A percentile compares a stretch with the other conserved stretches of the same genome.
Evolutionary conservation across 2,113 vertebrate species (phyloP).

Genomic region (Harpagus bidentatus): DNA sequence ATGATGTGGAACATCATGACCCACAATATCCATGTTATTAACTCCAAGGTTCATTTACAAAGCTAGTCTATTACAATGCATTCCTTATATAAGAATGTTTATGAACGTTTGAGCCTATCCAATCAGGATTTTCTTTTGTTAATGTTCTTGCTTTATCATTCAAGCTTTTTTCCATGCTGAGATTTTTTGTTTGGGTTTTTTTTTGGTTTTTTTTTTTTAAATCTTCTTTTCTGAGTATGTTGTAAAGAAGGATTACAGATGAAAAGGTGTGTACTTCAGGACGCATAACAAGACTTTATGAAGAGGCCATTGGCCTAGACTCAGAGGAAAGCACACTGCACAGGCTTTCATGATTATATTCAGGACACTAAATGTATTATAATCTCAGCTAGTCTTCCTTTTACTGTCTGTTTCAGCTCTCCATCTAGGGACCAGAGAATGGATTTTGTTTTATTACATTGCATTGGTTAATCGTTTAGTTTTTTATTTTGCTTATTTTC

Average conservation of each 20-base stretch:
- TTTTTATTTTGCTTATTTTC: neutral
- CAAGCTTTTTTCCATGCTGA: neutral
- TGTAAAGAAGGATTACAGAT: neutral
- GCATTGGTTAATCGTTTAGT: neutral
- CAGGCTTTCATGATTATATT: neutral
- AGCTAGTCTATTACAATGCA: fast-evolving
- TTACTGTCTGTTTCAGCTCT: neutral
- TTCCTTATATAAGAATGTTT: neutral
- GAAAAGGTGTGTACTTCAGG: neutral
- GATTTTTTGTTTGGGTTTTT: too few relatives aligned
- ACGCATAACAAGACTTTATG: neutral
- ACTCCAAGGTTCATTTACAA: neutral
- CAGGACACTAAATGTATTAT: neutral
- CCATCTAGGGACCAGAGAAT: neutral
- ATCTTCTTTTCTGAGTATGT: neutral
- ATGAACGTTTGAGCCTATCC: neutral
- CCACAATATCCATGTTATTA: neutral
- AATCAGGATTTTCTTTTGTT: neutral
- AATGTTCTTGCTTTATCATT: neutral
- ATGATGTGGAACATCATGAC: neutral
- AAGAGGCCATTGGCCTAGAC: neutral
- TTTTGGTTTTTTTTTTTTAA: neutral
- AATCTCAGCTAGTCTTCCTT: neutral
- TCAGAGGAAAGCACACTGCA: neutral
- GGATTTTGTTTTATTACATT: neutral